Evolutionary conservation across 1,140 invertebrate species (phyloP).

Genomic region (Drosophila tani): DNA sequence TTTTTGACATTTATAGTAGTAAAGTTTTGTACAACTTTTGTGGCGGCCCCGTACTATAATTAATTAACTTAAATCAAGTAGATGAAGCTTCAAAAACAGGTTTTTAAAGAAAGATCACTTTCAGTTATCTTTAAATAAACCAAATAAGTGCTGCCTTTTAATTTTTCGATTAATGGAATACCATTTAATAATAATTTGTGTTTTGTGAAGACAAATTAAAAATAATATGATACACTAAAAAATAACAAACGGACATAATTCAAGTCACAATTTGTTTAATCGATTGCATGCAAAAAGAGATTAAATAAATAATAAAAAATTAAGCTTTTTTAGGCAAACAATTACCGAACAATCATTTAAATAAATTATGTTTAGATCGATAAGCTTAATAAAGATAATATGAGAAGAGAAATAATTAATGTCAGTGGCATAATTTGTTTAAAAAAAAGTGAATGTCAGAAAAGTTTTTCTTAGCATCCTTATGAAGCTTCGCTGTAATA

Average conservation of each 20-base stretch:
- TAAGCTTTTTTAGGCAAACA: neutral
- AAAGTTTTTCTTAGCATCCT: too few relatives aligned
- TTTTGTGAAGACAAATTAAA: neutral
- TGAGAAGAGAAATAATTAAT: neutral
- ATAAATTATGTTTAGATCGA: neutral
- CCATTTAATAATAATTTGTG: constrained; percentile 9
- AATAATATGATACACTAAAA: neutral
- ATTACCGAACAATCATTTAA: neutral
- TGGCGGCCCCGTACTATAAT: constrained; percentile 7
- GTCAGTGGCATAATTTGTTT: neutral
- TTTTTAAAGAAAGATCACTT: constrained; percentile 12
- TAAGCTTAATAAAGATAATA: neutral
- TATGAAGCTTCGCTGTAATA: neutral
- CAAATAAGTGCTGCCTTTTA: neutral
- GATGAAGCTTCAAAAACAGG: constrained; percentile 16
- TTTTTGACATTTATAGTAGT: neutral
- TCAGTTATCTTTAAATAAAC: constrained; percentile 5
- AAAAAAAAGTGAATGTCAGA: neutral
- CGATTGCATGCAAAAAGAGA: too few relatives aligned
- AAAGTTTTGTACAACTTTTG: neutral
- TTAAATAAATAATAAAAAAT: neutral
- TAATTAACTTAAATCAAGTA: constrained; percentile 24
- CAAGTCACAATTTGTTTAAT: too few relatives aligned
- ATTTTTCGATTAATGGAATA: constrained; percentile 6
- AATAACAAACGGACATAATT: too few relatives aligned